phyloP scores from a whole-genome alignment of 2,888 invertebrate species.

The Parnassius smintheus region DNA sequence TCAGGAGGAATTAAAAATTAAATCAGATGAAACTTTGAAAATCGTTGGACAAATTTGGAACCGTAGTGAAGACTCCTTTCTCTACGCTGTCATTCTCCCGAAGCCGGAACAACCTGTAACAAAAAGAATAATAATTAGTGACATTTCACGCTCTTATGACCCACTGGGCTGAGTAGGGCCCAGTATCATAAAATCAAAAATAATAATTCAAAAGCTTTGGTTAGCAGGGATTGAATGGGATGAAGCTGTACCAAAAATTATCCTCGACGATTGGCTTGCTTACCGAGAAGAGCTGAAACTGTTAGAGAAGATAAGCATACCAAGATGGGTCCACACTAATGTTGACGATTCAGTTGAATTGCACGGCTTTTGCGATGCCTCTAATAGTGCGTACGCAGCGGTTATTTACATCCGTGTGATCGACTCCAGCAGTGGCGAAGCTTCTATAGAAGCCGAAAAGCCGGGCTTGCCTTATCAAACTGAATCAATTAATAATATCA shows the following conservation, averaged over 20 bases:
- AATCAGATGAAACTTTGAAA: too few relatives aligned
- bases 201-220: conserved; percentile 31
- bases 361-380: conserved; percentile 35
- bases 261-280: conserved; percentile 21
- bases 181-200: conserved; percentile 27
- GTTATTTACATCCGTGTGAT: conserved; percentile 30
- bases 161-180: conserved; percentile 32
- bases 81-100: too few relatives aligned
- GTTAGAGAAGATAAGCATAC: not conserved
- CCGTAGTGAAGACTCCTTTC: too few relatives aligned
- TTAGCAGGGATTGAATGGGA: conserved; percentile 21
- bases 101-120: conserved; percentile 13
- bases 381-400: conserved; percentile 29
- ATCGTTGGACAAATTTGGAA: too few relatives aligned
- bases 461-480: too few relatives aligned
- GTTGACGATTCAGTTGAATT: conserved; percentile 24
- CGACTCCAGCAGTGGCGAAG: not conserved
- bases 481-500: too few relatives aligned
- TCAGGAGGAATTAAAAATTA: too few relatives aligned
- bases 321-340: not conserved
- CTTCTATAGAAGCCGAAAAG: conserved; percentile 1
- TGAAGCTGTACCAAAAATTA: conserved; percentile 25
- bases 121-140: conserved; percentile 27
- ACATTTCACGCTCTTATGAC: conserved; percentile 28
- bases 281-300: not conserved